Base-by-base conservation (phyloP, 1,140 invertebrate genomes). In the Drosophila busckii region DNA sequence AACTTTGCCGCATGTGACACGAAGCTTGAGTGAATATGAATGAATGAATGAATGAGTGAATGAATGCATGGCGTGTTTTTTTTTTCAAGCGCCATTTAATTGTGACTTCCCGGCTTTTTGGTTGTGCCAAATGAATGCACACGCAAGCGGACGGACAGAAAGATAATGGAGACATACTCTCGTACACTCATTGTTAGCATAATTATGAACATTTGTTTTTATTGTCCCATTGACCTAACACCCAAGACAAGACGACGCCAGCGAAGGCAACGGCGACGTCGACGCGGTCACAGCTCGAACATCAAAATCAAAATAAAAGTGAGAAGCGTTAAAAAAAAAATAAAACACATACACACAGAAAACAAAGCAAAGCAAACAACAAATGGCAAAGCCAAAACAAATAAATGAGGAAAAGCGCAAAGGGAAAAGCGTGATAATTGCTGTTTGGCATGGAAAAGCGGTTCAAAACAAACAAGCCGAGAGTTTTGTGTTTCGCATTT, bases 171-270 rank as follows among this genome's bases (percentile, higher is more conserved):
- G 19, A 29, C 8, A n/a, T 8, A 40, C 19, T 15, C 32, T 10
- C 8, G n/a, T 6, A 22, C 26, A 54, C 12, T 35, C 22, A 46
- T 25, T 38, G 10, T 55, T 59, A 4, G 10, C 29, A 37, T 55
- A 52, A 64, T 52, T 64, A 46, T 60, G 29, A 50, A 37, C 40
- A 44, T 37, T 26, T 26, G 32, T 54, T 82, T 82, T 75, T 75
- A 83, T 67, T 83, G 70, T 83, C 76, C 67, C 76, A 83, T 83
- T 83, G 76, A 75, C 76, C 76, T 35, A 83, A 83, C 76, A 71
- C 53, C 66, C 62, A 83, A 70, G 45, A 56, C 44, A 63, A 42
- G 28, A 20, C 26, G 15, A 41, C 8, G 35, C 20, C 10, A 8
- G 41, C n/a, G n/a, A n/a, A n/a, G n/a, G n/a, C n/a, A n/a, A n/a